phyloP scores from a whole-genome alignment of 2,888 invertebrate genomes.

The Callyntrura guangdongensis region DNA sequence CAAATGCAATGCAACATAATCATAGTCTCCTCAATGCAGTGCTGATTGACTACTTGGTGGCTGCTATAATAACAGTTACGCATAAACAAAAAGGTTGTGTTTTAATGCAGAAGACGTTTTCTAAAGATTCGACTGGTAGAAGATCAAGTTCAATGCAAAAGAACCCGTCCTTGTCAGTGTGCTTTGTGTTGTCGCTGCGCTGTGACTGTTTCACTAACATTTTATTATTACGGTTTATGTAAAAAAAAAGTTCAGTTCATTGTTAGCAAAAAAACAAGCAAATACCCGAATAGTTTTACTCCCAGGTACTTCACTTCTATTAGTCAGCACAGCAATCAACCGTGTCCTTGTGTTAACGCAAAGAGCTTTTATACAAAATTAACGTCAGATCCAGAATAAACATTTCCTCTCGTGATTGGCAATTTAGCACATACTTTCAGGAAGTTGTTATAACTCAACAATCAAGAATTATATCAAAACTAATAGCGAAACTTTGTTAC shows the following conservation, averaged over 20 bases:
- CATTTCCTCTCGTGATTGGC: too few relatives aligned
- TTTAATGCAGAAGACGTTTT: background rate
- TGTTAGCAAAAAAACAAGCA: background rate
- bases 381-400: too few relatives aligned
- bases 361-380: too few relatives aligned
- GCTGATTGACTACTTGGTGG: constrained; percentile 48
- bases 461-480: too few relatives aligned
- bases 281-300: background rate
- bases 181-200: constrained; percentile 35
- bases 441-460: background rate
- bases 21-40: background rate
- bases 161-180: constrained; percentile 41
- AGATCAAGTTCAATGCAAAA: constrained; percentile 64
- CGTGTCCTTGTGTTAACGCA: too few relatives aligned
- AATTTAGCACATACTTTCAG: background rate
- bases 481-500: background rate
- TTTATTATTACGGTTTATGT: background rate
- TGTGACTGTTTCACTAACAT: constrained; percentile 8
- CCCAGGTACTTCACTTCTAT: background rate
- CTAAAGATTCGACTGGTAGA: background rate
- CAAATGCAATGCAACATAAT: background rate
- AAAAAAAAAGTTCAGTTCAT: background rate
- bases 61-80: background rate
- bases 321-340: background rate
- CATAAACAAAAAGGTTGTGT: background rate